Evolutionary conservation across 2,888 invertebrate species (phyloP).

Genomic region (Drosophila diplacantha): DNA sequence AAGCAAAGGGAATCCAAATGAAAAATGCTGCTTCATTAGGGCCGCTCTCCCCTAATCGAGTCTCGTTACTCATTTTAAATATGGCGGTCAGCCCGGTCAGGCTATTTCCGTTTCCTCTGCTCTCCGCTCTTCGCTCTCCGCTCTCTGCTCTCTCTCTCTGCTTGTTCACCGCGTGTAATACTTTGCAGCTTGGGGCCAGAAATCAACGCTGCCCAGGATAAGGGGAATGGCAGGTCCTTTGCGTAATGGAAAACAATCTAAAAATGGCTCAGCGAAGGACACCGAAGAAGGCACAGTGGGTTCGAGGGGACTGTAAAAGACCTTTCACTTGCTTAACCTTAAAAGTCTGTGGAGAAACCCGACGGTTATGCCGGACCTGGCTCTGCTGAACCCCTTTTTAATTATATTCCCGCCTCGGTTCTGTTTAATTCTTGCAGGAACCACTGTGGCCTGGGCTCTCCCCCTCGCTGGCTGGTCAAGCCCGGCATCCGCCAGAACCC

Average conservation of each 20-base stretch:
- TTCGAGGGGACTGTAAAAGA: too few species aligned
- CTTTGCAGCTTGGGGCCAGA: conserved; percentile 31
- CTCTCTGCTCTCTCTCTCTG: conserved; percentile 1
- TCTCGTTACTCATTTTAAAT: conserved; percentile 55
- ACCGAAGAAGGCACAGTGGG: not conserved
- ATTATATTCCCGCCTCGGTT: not conserved
- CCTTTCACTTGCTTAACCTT: too few species aligned
- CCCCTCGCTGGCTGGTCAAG: not conserved
- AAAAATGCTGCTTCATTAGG: conserved; percentile 10
- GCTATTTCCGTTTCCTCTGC: conserved; percentile 46
- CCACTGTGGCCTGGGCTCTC: not conserved
- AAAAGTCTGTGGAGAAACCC: not conserved
- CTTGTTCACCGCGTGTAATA: conserved; percentile 44
- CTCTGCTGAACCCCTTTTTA: not conserved
- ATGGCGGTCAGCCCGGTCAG: conserved; percentile 35
- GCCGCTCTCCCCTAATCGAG: conserved; percentile 41
- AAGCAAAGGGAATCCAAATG: not conserved
- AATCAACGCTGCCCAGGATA: conserved; percentile 1
- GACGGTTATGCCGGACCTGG: too few species aligned
- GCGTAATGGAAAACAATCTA: conserved; percentile 60
- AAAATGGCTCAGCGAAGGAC: conserved; percentile 20
- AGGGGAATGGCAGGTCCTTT: conserved; percentile 4
- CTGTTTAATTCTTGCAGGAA: not conserved
- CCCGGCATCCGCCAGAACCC: not conserved
- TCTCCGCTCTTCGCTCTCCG: too few species aligned